phyloP scores from a whole-genome alignment of 1,140 invertebrate species.

The Dreissena polymorpha region DNA sequence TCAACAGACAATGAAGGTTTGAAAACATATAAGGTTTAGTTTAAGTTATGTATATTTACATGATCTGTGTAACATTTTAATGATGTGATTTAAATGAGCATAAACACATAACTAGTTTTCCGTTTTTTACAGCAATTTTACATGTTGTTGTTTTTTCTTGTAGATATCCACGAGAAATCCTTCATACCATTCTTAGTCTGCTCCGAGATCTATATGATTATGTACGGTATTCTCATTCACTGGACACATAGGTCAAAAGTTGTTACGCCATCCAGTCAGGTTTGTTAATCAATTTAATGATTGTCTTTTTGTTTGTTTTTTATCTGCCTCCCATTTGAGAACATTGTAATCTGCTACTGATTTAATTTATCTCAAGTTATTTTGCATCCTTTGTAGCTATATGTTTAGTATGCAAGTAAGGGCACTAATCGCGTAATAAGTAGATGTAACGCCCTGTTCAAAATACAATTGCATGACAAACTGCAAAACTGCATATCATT shows the following conservation, averaged over 20 bases:
- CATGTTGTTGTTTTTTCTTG: constrained; percentile 79
- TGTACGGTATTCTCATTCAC: constrained; percentile 84
- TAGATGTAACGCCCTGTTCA: too few species aligned
- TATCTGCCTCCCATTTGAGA: too few species aligned
- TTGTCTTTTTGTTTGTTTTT: background rate
- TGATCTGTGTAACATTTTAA: too few species aligned
- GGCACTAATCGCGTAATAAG: too few species aligned
- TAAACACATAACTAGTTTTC: background rate
- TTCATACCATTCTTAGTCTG: constrained; percentile 94
- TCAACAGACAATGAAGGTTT: constrained; percentile 93
- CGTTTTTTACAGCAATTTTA: background rate
- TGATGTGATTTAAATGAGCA: too few species aligned
- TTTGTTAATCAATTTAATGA: constrained; percentile 8
- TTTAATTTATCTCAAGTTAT: too few species aligned
- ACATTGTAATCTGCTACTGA: too few species aligned
- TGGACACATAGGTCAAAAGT: constrained; percentile 75
- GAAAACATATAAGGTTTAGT: constrained; percentile 55
- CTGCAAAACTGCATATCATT: too few species aligned
- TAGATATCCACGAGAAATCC: constrained; percentile 92
- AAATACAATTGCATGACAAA: too few species aligned
- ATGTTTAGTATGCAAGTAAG: too few species aligned
- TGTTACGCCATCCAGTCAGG: constrained; percentile 20
- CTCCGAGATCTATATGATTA: constrained; percentile 93
- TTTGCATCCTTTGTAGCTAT: too few species aligned
- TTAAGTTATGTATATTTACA: background rate